Conservation (phyloP, 2,113 vertebrate species). For the Pycnonotus jocosus region DNA sequence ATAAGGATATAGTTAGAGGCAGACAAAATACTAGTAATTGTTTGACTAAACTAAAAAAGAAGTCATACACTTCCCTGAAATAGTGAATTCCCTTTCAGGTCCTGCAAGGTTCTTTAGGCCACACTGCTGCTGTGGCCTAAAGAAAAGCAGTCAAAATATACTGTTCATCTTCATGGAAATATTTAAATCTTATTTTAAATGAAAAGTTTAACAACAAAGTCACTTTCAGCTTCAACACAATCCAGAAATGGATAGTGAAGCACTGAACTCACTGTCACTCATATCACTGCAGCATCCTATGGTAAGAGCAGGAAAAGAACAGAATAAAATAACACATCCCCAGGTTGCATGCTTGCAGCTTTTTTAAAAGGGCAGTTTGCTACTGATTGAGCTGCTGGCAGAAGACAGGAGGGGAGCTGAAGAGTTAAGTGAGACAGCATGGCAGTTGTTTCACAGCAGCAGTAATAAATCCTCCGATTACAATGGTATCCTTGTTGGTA, state of each 20-base stretch:
- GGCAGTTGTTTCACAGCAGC: neutral
- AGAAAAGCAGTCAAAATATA: neutral
- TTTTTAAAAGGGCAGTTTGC: neutral
- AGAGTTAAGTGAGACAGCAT: neutral
- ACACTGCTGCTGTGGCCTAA: neutral
- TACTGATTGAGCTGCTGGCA: neutral
- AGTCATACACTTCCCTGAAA: neutral
- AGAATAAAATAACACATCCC: neutral
- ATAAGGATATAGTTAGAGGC: neutral
- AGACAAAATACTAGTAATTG: neutral
- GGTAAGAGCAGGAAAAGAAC: neutral
- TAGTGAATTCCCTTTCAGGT: neutral
- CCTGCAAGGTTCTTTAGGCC: neutral
- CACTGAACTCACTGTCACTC: neutral
- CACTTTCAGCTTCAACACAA: neutral
- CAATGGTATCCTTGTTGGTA: constrained; percentile 42
- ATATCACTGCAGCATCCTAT: neutral
- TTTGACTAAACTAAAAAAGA: neutral
- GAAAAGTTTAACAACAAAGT: neutral
- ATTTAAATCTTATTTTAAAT: neutral
- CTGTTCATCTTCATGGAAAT: neutral
- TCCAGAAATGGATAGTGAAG: neutral
- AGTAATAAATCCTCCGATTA: constrained; percentile 28
- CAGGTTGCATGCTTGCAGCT: neutral
- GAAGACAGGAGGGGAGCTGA: neutral